Base-by-base conservation (phyloP, 1,140 invertebrate species). In the Eubasilissa regina region DNA sequence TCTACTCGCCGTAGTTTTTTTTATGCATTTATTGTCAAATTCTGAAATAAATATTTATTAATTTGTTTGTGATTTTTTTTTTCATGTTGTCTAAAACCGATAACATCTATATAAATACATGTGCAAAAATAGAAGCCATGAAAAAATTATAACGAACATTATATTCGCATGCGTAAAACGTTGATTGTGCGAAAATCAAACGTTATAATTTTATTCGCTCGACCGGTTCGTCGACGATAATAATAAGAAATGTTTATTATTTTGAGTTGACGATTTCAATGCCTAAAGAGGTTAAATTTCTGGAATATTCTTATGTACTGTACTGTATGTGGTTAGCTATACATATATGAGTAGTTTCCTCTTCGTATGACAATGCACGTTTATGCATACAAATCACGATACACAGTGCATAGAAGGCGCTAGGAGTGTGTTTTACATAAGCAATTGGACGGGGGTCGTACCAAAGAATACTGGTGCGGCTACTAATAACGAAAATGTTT, bases 371-470 rank as follows among this genome's bases (percentile, higher is more conserved):
- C 45, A 51, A 70, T 70, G 12, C 66, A 58, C 43, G 51, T 56
- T 55, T 74, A 58, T 74, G 70, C 70, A 74, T 56, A 74, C 53
- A 56, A 74, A 74, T 74, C 21, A 56, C n/a, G 53, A 43, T 17
- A 44, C 70, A 56, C 10, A 17, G 13, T 9, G 15, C 60, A 64
- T 15, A 47, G 17, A 72, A 72, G 48, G 66, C 15, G 17, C 68
- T 53, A 72, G 53, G 44, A 74, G 35, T 55, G 51, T 74, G 53
- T 56, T 17, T 10, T 25, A 56, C 25, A 74, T 55, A 55, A 55
- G 12, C n/a, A 56, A 53, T 55, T 55, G 51, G 12, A 70, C 15
- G 15, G 66, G 17, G 25, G 25, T 35, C 25, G 25, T 1, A 35
- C 25, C 25, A 35, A 53, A 62, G 58, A 62, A 19, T 21, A 48